Conservation (phyloP, 2,797 vertebrate species). For the Sorex maritimensis region DNA sequence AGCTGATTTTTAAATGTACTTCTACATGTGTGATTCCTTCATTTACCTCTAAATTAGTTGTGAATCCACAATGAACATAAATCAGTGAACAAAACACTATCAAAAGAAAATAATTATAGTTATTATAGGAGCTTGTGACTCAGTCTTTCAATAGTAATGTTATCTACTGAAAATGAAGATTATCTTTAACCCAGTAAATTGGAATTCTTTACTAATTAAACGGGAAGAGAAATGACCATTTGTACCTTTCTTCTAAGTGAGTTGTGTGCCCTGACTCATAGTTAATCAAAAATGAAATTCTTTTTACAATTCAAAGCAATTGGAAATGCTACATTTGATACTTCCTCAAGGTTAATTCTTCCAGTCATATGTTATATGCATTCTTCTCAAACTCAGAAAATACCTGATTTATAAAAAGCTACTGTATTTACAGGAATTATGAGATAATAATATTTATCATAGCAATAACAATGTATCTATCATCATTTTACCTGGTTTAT, state of each 20-base stretch:
- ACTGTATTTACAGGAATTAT: constrained; percentile 6
- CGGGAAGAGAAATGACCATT: neutral
- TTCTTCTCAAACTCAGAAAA: constrained; percentile 51
- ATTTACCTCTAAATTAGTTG: constrained; percentile 9
- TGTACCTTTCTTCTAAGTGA: constrained; percentile 26
- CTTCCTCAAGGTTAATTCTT: constrained; percentile 16
- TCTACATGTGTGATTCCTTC: neutral
- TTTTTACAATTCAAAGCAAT: constrained; percentile 48
- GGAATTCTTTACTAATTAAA: constrained; percentile 14
- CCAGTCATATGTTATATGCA: neutral
- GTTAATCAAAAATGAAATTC: constrained; percentile 50
- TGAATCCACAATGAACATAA: constrained; percentile 4
- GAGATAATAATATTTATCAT: constrained; percentile 20
- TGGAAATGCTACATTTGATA: neutral
- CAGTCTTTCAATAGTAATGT: constrained; percentile 23
- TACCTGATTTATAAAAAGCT: constrained; percentile 8
- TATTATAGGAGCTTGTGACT: neutral
- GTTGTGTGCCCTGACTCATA: neutral
- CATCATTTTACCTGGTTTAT: constrained; percentile 27
- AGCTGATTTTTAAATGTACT: neutral
- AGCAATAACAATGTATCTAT: neutral
- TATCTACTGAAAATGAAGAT: constrained; percentile 7
- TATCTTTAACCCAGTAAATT: neutral
- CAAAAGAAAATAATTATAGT: neutral
- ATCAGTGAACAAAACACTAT: neutral